Percentiles rank a stretch among this genome's conserved stretches.
Evolutionary conservation across 1,140 invertebrate genomes (phyloP).

Genomic region (Amyelois transitella): DNA sequence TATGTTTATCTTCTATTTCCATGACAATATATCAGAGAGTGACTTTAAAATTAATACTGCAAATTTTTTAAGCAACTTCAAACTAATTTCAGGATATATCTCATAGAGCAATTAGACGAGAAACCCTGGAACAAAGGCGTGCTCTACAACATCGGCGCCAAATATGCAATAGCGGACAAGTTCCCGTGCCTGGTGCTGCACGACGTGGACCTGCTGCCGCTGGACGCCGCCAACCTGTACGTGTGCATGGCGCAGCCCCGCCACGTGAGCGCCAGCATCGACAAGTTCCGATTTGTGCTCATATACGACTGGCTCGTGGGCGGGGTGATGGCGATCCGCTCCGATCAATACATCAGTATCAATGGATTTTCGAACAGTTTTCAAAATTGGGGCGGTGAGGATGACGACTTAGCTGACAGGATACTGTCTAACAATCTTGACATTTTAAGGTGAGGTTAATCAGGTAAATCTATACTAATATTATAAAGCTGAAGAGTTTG

Average conservation of each 20-base stretch:
- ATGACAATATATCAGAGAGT: too few relatives aligned
- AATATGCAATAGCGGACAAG: slow-evolving; percentile 80
- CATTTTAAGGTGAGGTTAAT: slow-evolving; percentile 47
- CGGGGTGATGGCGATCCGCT: slow-evolving; percentile 82
- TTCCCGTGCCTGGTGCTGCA: slow-evolving; percentile 96
- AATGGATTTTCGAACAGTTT: slow-evolving; percentile 96
- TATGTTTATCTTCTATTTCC: too few relatives aligned
- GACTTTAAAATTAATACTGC: too few relatives aligned
- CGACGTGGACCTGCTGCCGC: slow-evolving; percentile 96
- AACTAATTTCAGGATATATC: slow-evolving; percentile 80
- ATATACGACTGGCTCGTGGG: slow-evolving; percentile 84
- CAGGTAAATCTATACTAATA: too few relatives aligned
- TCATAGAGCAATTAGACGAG: slow-evolving; percentile 89
- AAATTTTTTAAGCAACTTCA: too few relatives aligned
- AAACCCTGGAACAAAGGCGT: slow-evolving; percentile 91
- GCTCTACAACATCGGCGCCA: slow-evolving; percentile 94
- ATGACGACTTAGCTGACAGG: slow-evolving; percentile 90
- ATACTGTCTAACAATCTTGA: slow-evolving; percentile 46
- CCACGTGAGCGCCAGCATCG: slow-evolving; percentile 94
- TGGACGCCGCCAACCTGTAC: slow-evolving; percentile 92
- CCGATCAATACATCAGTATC: slow-evolving; percentile 82
- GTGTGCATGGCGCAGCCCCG: slow-evolving; percentile 89
- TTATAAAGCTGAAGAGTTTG: too few relatives aligned
- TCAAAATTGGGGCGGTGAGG: slow-evolving; percentile 93
- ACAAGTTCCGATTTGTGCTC: slow-evolving; percentile 85